Base-by-base conservation (phyloP, 2,113 vertebrate genomes). In the Indicator indicator region DNA sequence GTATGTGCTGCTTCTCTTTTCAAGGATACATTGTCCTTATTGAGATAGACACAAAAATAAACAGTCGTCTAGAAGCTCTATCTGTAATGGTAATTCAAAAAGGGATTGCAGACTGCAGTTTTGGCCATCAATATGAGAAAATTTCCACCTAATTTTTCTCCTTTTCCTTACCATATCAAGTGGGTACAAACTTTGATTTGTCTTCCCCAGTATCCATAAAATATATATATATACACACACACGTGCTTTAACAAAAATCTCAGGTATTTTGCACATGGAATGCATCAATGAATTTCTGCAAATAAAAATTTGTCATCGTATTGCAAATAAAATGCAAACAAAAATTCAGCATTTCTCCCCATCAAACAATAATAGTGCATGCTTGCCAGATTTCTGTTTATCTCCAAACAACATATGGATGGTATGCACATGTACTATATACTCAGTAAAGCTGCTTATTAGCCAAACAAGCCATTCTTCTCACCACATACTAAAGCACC, bases 271-370 rank as follows among this genome's bases (percentile, higher is more conserved):
- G 88, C 72, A 88, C 30, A 80, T 93, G 90, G 40, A 84, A 95
- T 83, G 50, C 50, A 75, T 69, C 63, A 60, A 85, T 90, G 92
- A 73, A 84, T 82, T 93, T 97, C 92, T 88, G 90, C 4, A 58
- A 72, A 77, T 78, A 80, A 83, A 83, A 87, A 50, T 18, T 9
- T 44, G 40, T 88, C 60, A 77, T 60, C 73, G 28, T 56, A 48
- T 60, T 77, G 88, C 90, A 95, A 96, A 93, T 77, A 67, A 93
- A 97, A 92, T 40, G 42, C 56, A 96, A 85, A 92, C 67, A 0
- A 72, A 94, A 95, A 92, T 46, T 69, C 65, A 86, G 83, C 91
- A 90, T 80, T 93, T 96, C 6, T 83, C 55, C 65, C 70, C 74
- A 59, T 73, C 21, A 69, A 77, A 78, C 62, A 87, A 46, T 89